Evolutionary conservation across 2,113 vertebrate genomes (phyloP), one percentile per base, ranked within the genome.

Genomic region (Boleophthalmus pectinirostris): DNA sequence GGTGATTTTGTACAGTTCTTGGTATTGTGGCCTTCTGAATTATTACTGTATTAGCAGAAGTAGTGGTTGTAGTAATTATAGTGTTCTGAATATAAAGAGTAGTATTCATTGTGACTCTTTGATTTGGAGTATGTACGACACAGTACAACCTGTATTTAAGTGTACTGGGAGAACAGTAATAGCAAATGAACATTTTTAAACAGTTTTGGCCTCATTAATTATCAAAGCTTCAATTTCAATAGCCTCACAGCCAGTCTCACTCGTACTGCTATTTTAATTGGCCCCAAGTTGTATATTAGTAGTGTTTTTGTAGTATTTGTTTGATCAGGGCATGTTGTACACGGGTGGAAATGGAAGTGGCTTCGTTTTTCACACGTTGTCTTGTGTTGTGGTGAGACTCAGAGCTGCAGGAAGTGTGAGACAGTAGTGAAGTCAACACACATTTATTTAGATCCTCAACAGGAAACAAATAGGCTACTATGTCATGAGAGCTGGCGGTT

Each of bases 311-410:
- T 72, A 47, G 73, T 89, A 84, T 90, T 84, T 87, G 47, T 70
- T 69, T 58, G 73, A 73, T 63, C 25, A 66, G 73, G 77, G 65
- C 73, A 63, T 69, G 72, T 74, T 74, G 66, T 38, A 68, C 64
- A 23, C 79, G 81, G 46, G 20, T 25, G 18, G 24, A 61, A 33
- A 61, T 61, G 14, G 58, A 25, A 10, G 38, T 77, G 75, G 51
- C 67, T 68, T 61, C 57, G 35, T 74, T 80, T 73, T 78, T 87
- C 87, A 82, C 83, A 83, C 81, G 79, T 80, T 79, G 72, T 78
- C 69, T 77, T 81, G 78, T 86, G 83, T 83, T 67, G 73, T 70
- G 71, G 67, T 45, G n/a, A 56, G 64, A 70, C 70, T n/a, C 68
- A 68, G 76, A 80, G 63, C 69, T 64, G 53, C 84, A 70, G 73